Percentiles rank a stretch among this genome's conserved stretches.
Evolutionary conservation across 2,888 invertebrate species (phyloP).

Genomic region (Cheilosia scutellata): DNA sequence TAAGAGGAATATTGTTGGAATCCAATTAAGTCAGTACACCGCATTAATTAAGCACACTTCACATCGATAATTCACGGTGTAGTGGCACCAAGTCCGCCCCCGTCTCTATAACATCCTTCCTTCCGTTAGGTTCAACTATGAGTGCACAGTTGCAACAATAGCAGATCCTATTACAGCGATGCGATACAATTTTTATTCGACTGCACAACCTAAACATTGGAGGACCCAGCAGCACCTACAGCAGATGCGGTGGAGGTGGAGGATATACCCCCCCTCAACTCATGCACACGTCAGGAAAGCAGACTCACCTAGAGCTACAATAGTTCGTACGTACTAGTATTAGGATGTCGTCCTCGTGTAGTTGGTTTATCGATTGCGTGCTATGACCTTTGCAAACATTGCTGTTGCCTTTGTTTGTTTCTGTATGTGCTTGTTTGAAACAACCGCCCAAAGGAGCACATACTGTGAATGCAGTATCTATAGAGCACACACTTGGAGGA

Average conservation of each 20-base stretch:
- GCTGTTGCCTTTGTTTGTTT: constrained; percentile 32
- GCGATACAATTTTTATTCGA: constrained; percentile 27
- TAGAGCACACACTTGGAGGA: constrained; percentile 9
- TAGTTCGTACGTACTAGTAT: not conserved
- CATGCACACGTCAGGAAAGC: not conserved
- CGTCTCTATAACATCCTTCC: constrained; percentile 22
- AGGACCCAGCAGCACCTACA: not conserved
- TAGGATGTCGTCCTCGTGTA: constrained; percentile 47
- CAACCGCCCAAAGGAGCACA: constrained; percentile 45
- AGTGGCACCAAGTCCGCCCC: constrained; percentile 36
- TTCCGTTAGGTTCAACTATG: constrained; percentile 18
- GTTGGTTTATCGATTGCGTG: constrained; percentile 67
- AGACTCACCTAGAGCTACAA: not conserved
- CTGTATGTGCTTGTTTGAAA: constrained; percentile 28
- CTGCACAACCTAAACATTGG: not conserved
- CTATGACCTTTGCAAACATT: constrained; percentile 58
- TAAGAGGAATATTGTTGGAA: constrained; percentile 34
- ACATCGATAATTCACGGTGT: constrained; percentile 54
- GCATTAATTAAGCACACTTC: constrained; percentile 62
- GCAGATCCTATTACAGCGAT: constrained; percentile 9
- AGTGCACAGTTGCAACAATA: constrained; percentile 11
- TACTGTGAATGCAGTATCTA: constrained; percentile 2
- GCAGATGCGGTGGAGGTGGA: not conserved
- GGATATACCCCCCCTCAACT: not conserved
- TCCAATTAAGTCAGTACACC: constrained; percentile 63